These are phyloP conservation scores for Gastrophysa polygoni DNA, from an alignment of 2,888 invertebrate species.

Conservation along the genomic window DNA sequence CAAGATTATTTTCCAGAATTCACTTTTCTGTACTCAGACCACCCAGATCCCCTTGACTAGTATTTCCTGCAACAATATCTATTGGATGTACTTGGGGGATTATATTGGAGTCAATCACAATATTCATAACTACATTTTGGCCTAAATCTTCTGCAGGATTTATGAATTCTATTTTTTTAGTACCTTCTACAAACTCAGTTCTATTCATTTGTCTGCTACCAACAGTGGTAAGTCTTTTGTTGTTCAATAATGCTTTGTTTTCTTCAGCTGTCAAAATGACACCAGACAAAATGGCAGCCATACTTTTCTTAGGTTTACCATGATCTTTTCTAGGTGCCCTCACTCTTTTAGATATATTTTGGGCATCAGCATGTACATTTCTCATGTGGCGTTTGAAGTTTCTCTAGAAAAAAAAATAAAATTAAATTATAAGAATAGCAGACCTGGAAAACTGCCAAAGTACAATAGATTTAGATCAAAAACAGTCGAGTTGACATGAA, in stretches of 20 bases:
- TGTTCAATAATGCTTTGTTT: conserved; percentile 14
- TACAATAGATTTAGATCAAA: no score
- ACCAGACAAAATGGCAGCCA: conserved; percentile 34
- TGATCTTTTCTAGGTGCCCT: conserved; percentile 46
- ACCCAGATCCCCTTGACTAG: not conserved
- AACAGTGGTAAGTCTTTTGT: not conserved
- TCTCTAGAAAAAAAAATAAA: conserved; percentile 36
- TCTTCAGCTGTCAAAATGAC: conserved; percentile 23
- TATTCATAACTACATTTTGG: not conserved
- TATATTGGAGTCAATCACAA: not conserved
- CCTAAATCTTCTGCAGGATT: not conserved
- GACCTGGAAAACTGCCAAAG: no score
- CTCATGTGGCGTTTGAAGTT: conserved; percentile 41
- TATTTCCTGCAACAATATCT: not conserved
- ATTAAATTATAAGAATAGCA: no score
- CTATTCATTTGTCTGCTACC: not conserved
- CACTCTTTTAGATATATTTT: conserved; percentile 27
- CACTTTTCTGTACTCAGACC: not conserved
- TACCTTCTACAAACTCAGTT: not conserved
- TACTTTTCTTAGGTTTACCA: conserved; percentile 36
- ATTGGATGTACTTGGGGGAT: not conserved
- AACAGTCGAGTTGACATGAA: no score
- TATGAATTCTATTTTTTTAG: not conserved
- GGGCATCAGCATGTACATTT: conserved; percentile 32
- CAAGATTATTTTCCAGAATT: not conserved